Conservation (phyloP, 2,888 invertebrate species). For the Neria commutata region DNA sequence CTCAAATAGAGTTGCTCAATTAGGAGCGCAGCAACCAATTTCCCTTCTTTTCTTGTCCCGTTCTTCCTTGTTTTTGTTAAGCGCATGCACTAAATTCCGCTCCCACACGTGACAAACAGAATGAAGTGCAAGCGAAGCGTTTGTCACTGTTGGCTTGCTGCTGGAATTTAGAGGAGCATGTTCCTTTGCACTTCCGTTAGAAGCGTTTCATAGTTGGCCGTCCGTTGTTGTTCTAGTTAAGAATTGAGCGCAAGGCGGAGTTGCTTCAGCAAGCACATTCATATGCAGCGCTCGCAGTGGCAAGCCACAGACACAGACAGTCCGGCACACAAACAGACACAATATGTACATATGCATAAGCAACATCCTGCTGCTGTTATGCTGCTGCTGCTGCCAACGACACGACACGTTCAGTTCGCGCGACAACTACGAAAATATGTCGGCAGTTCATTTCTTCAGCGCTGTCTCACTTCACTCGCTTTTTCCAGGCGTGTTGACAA, state of each 20-base stretch:
- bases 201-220: no score
- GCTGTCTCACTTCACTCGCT: background rate
- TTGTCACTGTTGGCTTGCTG: no score
- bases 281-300: background rate
- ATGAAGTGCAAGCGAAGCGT: no score
- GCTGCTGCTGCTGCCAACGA: no score
- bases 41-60: no score
- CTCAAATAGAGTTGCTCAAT: no score
- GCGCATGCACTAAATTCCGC: no score
- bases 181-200: background rate
- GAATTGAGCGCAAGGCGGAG: background rate
- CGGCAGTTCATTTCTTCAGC: background rate
- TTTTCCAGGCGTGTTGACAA: background rate
- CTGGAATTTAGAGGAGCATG: background rate
- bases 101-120: no score
- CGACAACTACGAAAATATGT: background rate
- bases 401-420: background rate
- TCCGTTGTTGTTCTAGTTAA: background rate
- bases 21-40: no score
- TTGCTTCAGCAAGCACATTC: background rate
- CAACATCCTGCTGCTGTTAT: slow-evolving; percentile 3
- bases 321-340: no score
- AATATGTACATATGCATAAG: no score
- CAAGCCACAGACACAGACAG: background rate
- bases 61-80: no score